Base-by-base conservation (phyloP, 2,113 vertebrate genomes). In the Amphiprion ocellaris region DNA sequence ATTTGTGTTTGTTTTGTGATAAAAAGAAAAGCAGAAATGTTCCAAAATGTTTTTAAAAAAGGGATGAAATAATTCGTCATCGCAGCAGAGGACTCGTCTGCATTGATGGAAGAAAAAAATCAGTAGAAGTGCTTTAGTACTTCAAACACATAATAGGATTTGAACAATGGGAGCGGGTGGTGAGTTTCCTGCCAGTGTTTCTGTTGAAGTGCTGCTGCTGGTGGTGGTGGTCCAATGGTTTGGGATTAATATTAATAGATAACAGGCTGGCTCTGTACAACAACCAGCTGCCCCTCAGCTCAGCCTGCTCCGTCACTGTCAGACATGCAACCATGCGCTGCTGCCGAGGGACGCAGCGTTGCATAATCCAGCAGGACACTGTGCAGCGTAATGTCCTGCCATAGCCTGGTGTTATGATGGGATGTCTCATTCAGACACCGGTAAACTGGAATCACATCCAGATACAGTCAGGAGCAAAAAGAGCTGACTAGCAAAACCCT, bases 311-410 rank as follows among this genome's bases (percentile, higher is more conserved):
- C 28, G 39, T 90, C 89, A 87, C 16, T 86, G 87, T 90, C 86
- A 84, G 72, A 72, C 55, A 21, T 49, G 77, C 82, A 59, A 37
- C 81, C 33, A 37, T 9, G 53, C 61, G 68, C 26, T n/a, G 4
- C 69, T 74, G 81, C 84, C 81, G 56, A 24, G 62, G 75, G 86
- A 87, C 41, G 30, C 60, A 1, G 3, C 63, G n/a, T 64, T 75
- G 72, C 75, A 62, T 88, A 85, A 90, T 88, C 84, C 86, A 88
- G 79, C 74, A 65, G 87, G 63, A 78, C 76, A 85, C 89, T 85
- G 82, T 72, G 74, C 60, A 58, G 69, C 11, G 19, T 85, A 82
- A 89, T 85, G 87, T 78, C 75, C 75, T 76, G 81, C 73, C 65
- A 33, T 69, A 77, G 68, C 70, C 23, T 49, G 74, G 76, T 58